These are phyloP conservation scores for Melanotaenia duboulayi DNA, from an alignment of 2,113 vertebrate genomes.

Conservation along the genomic window DNA sequence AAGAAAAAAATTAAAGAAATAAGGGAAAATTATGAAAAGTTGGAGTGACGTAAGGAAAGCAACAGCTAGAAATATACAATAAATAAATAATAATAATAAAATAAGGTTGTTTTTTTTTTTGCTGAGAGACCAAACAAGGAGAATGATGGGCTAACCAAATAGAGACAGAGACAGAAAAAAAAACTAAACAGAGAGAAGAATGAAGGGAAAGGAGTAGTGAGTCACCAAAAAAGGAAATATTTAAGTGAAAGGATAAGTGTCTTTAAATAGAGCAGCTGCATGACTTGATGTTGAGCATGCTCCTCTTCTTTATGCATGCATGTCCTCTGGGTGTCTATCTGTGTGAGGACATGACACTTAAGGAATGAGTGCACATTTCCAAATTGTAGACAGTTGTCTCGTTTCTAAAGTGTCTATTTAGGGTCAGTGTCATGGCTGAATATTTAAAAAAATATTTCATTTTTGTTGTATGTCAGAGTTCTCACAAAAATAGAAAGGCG, in stretches of 20 bases:
- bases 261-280: constrained; percentile 2
- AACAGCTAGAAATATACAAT: too few species aligned
- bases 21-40: too few species aligned
- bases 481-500: too few species aligned
- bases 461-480: background rate
- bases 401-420: background rate
- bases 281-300: background rate
- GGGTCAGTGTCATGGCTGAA: background rate
- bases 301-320: background rate
- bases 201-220: background rate
- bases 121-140: background rate
- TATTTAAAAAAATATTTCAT: too few species aligned
- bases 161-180: background rate
- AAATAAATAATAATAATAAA: too few species aligned
- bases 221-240: constrained; percentile 25
- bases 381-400: background rate
- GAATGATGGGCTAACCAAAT: background rate
- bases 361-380: background rate
- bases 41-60: too few species aligned
- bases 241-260: constrained; percentile 5
- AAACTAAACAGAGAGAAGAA: background rate
- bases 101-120: too few species aligned
- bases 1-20: too few species aligned
- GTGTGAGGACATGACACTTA: background rate
- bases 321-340: background rate